Percentiles rank a stretch among this genome's conserved stretches.
Evolutionary conservation across 2,113 vertebrate genomes (phyloP).

Genomic region (Mus pahari): DNA sequence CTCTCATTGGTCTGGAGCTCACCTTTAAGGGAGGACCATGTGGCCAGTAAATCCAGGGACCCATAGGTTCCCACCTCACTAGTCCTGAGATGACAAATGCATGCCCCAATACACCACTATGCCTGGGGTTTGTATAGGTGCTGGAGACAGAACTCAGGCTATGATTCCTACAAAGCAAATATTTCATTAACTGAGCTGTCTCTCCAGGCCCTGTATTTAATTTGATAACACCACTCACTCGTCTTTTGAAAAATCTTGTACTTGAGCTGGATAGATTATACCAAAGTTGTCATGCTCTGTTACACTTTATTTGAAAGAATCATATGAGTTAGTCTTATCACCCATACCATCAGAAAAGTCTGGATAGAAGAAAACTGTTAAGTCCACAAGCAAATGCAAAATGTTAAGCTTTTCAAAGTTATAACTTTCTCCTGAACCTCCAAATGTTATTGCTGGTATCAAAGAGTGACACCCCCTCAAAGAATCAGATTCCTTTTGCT

Average conservation of each 20-base stretch:
- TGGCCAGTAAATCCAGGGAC: not conserved
- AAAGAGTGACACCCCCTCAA: not conserved
- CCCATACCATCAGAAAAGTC: not conserved
- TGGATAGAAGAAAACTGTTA: not conserved
- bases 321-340: not conserved
- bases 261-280: not conserved
- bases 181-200: not conserved
- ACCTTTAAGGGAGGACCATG: not conserved
- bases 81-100: not conserved
- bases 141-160: not conserved
- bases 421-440: not conserved
- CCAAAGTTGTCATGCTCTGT: not conserved
- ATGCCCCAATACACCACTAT: not conserved
- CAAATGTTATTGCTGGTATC: not conserved
- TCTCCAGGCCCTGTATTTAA: not conserved
- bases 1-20: not conserved
- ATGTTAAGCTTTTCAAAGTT: not conserved
- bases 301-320: not conserved
- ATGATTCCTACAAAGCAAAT: not conserved
- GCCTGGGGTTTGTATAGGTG: not conserved
- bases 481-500: not conserved
- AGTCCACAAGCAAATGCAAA: not conserved
- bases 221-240: not conserved
- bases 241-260: slow-evolving; percentile 1
- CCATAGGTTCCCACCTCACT: not conserved